phyloP scores from a whole-genome alignment of 2,797 vertebrate species.

The Sardinella longiceps region DNA sequence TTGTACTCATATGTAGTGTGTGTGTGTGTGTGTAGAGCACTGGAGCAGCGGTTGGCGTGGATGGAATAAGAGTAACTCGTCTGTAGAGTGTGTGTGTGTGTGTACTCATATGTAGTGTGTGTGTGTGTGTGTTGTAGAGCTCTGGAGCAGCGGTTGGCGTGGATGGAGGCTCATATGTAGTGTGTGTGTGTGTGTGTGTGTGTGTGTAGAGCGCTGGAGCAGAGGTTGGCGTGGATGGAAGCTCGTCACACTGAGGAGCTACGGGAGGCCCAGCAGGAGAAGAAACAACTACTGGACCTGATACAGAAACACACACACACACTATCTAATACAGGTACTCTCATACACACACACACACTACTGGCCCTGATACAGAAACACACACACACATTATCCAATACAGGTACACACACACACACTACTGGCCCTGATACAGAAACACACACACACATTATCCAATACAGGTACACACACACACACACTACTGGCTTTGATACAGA shows the following conservation, averaged over 20 bases:
- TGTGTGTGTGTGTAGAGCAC: conserved; percentile 20
- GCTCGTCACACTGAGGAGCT: conserved; percentile 73
- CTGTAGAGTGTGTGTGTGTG: too few species aligned
- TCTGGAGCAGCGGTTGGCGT: conserved; percentile 78
- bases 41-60: conserved; percentile 78
- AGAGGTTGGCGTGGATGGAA: conserved; percentile 77
- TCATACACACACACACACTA: neutral
- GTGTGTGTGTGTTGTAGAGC: neutral
- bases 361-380: neutral
- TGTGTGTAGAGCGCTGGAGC: conserved; percentile 64
- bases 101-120: too few species aligned
- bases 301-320: conserved; percentile 47
- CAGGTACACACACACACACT: neutral
- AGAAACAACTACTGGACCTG: conserved; percentile 76
- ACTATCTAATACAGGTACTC: too few species aligned
- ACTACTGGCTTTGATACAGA: too few species aligned
- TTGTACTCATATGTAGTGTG: too few species aligned
- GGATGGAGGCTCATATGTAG: conserved; percentile 66
- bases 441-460: too few species aligned
- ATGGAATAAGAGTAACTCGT: conserved; percentile 67
- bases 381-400: neutral
- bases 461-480: neutral
- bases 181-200: too few species aligned
- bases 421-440: too few species aligned
- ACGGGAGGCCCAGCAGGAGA: conserved; percentile 72